A percentile compares a stretch with the other conserved stretches of the same genome.
These are phyloP conservation scores for Anguilla pacifica DNA, from an alignment of 2,797 vertebrate species.

Conservation along the genomic window DNA sequence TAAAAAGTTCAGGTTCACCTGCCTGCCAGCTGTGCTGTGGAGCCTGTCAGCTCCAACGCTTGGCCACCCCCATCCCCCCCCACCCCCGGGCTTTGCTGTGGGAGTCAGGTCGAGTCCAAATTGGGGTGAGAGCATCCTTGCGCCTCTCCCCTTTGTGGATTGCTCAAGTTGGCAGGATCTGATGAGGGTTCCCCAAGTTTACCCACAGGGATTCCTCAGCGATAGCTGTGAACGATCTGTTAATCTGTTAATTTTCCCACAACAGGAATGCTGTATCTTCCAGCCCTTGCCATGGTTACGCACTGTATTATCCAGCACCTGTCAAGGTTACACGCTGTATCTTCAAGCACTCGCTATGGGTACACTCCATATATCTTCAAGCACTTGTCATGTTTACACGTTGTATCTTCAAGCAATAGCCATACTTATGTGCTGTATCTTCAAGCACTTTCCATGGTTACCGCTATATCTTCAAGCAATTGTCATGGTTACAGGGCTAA, in stretches of 20 bases:
- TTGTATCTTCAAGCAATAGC: background rate
- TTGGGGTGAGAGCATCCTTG: conserved; percentile 12
- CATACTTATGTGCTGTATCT: background rate
- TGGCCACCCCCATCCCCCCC: conserved; percentile 38
- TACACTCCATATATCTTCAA: background rate
- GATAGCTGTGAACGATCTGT: background rate
- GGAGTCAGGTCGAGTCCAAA: conserved; percentile 46
- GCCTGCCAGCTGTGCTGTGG: conserved; percentile 39
- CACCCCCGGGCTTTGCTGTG: background rate
- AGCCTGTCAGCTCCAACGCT: conserved; percentile 17
- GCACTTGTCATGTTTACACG: background rate
- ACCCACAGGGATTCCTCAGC: background rate
- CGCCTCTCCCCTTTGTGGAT: background rate
- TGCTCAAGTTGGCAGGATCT: background rate
- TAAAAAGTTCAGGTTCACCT: conserved; percentile 37
- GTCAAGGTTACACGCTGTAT: too few relatives aligned
- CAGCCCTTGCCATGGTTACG: too few relatives aligned
- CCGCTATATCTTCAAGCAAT: background rate
- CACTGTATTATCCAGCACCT: too few relatives aligned
- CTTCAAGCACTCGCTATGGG: too few relatives aligned
- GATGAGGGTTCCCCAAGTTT: background rate
- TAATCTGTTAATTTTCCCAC: background rate
- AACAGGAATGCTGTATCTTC: too few relatives aligned
- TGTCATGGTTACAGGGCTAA: background rate
- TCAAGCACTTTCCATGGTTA: background rate